Evolutionary conservation across 2,888 invertebrate genomes (phyloP).

Genomic region (Drosophila ezoana): DNA sequence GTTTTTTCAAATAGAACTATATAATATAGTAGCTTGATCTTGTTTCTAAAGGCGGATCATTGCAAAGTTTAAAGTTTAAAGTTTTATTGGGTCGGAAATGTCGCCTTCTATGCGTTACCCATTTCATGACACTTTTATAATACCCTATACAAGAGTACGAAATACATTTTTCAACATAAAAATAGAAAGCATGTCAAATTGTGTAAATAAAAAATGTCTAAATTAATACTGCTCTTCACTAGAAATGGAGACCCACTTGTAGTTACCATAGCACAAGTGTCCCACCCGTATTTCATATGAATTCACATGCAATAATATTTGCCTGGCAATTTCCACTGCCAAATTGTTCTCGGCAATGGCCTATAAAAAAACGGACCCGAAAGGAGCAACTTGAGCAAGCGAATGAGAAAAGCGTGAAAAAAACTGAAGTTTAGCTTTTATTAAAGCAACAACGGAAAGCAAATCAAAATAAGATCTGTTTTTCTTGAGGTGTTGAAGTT

Average conservation of each 20-base stretch:
- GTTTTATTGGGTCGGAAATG: no score
- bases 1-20: no score
- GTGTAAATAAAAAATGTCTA: neutral
- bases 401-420: conserved; percentile 12
- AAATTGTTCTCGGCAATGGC: conserved; percentile 51
- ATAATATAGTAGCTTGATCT: no score
- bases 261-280: conserved; percentile 6
- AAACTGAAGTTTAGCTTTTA: conserved; percentile 37
- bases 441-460: conserved; percentile 7
- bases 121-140: no score
- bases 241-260: conserved; percentile 8
- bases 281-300: conserved; percentile 20
- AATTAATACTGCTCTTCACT: conserved; percentile 3
- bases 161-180: no score
- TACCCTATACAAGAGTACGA: no score
- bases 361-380: conserved; percentile 47
- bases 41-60: no score
- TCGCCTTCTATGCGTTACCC: no score
- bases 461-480: no score
- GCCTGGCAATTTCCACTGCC: conserved; percentile 55
- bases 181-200: neutral
- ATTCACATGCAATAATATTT: conserved; percentile 50
- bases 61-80: no score
- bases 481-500: no score
- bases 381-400: conserved; percentile 6